Evolutionary conservation across 2,888 invertebrate species (phyloP), one percentile per base, ranked within the genome.

Genomic region (Pheosia gnoma): DNA sequence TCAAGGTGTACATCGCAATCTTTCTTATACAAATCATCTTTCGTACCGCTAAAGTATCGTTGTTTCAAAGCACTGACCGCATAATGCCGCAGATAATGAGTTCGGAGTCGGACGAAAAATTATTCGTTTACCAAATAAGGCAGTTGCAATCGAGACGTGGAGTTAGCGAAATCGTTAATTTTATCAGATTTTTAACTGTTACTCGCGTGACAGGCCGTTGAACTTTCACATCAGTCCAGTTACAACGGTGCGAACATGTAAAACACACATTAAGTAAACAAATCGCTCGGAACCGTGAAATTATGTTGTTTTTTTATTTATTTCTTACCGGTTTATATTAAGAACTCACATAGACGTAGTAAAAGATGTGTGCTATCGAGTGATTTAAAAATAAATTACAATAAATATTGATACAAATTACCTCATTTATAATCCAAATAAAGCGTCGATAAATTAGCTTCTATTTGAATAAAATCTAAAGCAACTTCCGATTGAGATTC

Each of bases 81-180:
- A 78, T 80, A 83, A 83, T 83, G 74, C 74, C 76, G 70, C 69
- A 71, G 70, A 71, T 83, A 82, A 85, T 83, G 71, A 80, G 75
- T 66, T 70, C 67, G 64, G 71, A 80, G 75, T 66, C 70, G 68
- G 64, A 71, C 65, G 57, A 73, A 72, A 25, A 78, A 80, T 80
- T 76, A 67, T 72, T 78, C 59, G 61, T 66, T 65, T 62, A 59
- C 79, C 76, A 64, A 82, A 82, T 75, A 79, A 72, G 78, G 75
- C 62, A 63, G 60, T 70, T 72, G 68, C 72, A 75, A 71, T 79
- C 66, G 66, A 77, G 66, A 68, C 70, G 57, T 59, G 63, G 58
- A 64, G 62, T 73, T 75, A 73, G 71, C 72, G 69, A 75, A 69
- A 71, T 70, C 59, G 58, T 72, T 71, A 74, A 75, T 74, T 70